A percentile compares a stretch with the other conserved stretches of the same genome.
phyloP scores from a whole-genome alignment of 2,797 vertebrate species.

The Hydrocynus forskahlii region DNA sequence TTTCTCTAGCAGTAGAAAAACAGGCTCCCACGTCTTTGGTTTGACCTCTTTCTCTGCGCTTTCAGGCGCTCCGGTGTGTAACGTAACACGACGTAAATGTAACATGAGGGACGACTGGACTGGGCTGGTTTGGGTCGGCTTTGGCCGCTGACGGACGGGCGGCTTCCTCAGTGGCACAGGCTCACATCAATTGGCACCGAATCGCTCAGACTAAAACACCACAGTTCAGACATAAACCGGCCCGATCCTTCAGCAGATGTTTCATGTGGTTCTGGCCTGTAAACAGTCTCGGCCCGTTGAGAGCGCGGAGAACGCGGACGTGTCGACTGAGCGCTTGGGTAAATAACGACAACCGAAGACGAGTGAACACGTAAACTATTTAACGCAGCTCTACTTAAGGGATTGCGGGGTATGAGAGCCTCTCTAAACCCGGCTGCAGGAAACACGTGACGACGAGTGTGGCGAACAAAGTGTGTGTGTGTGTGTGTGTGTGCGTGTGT shows the following conservation, averaged over 20 bases:
- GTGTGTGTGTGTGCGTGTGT: slow-evolving; percentile 17
- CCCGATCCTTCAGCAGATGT: slow-evolving; percentile 47
- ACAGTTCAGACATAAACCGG: slow-evolving; percentile 39
- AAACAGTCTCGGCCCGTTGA: slow-evolving; percentile 52
- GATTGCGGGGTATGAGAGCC: slow-evolving; percentile 22
- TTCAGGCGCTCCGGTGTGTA: slow-evolving; percentile 24
- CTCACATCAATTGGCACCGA: slow-evolving; percentile 48
- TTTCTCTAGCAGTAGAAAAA: not conserved
- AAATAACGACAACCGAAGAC: slow-evolving; percentile 41
- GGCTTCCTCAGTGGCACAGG: slow-evolving; percentile 51
- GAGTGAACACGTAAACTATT: slow-evolving; percentile 57
- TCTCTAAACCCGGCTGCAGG: not conserved
- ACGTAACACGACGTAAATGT: slow-evolving; percentile 36
- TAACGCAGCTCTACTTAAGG: slow-evolving; percentile 48
- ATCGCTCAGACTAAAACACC: slow-evolving; percentile 36
- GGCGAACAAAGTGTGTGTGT: slow-evolving; percentile 11
- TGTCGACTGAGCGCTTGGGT: slow-evolving; percentile 36
- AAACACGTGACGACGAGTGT: slow-evolving; percentile 2
- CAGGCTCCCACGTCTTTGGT: slow-evolving; percentile 25
- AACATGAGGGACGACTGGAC: not conserved
- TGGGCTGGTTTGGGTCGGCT: slow-evolving; percentile 36
- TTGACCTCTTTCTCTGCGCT: slow-evolving; percentile 39
- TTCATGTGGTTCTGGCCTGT: slow-evolving; percentile 46
- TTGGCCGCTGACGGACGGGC: slow-evolving; percentile 50
- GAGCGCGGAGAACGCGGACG: slow-evolving; percentile 33